These are phyloP conservation scores for Rhinichthys klamathensis DNA, from an alignment of 2,113 vertebrate genomes.

Conservation along the genomic window DNA sequence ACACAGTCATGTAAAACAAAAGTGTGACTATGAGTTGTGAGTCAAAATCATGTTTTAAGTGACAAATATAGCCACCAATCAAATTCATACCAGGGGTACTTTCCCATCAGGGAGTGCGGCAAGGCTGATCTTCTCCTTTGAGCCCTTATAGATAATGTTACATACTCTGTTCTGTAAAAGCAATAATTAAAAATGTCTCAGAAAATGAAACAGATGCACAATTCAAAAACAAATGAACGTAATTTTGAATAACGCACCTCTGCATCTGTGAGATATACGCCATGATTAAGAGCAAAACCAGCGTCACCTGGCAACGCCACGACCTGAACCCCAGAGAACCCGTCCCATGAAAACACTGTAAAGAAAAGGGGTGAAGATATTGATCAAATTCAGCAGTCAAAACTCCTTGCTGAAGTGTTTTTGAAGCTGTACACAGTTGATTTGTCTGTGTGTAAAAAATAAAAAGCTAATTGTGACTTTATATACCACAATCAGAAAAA, in stretches of 20 bases:
- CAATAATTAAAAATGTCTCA: not conserved
- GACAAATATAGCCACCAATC: not conserved
- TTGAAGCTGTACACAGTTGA: not conserved
- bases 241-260: conserved; percentile 71
- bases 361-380: not conserved
- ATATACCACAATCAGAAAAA: too few species aligned
- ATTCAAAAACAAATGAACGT: not conserved
- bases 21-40: too few species aligned
- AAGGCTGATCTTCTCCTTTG: conserved; percentile 74
- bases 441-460: not conserved
- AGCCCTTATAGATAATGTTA: conserved; percentile 87
- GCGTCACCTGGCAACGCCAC: conserved; percentile 83
- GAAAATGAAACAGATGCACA: not conserved
- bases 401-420: not conserved
- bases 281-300: conserved; percentile 84
- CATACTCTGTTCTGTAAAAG: conserved; percentile 76
- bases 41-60: too few species aligned
- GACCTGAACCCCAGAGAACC: conserved; percentile 84
- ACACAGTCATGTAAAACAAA: too few species aligned
- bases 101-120: conserved; percentile 79
- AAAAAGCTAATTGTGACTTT: not conserved
- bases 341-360: conserved; percentile 82
- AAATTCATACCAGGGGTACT: conserved; percentile 83
- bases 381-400: not conserved
- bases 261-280: conserved; percentile 81